These are phyloP conservation scores for Epinotia bilunana DNA, from an alignment of 2,888 invertebrate species.

Conservation along the genomic window DNA sequence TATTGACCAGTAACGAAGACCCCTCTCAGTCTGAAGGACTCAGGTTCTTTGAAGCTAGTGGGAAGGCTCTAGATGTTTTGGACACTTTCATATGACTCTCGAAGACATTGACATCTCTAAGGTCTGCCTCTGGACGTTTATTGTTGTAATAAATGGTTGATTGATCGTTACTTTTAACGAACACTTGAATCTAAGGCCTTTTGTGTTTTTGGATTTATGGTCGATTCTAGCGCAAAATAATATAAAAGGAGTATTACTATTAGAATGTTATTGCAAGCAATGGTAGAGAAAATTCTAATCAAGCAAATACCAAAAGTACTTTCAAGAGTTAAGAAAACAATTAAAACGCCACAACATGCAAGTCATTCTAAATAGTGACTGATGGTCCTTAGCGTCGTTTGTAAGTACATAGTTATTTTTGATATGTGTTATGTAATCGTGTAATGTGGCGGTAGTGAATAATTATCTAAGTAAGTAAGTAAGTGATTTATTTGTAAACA, in stretches of 20 bases:
- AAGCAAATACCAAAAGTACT: not conserved
- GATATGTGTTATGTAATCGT: no score
- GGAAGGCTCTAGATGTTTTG: conserved; percentile 3
- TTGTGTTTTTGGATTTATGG: conserved; percentile 36
- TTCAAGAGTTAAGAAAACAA: not conserved
- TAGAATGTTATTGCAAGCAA: not conserved
- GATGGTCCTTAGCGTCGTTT: no score
- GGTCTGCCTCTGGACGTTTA: conserved; percentile 40
- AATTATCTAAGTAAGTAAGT: no score
- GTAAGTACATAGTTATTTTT: no score
- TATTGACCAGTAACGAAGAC: conserved; percentile 21
- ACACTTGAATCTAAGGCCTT: conserved; percentile 26
- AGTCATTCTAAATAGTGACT: not conserved
- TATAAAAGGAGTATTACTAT: not conserved
- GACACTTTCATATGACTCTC: conserved; percentile 38
- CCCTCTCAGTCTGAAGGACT: not conserved
- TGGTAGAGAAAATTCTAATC: not conserved
- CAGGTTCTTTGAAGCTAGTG: not conserved
- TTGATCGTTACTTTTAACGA: conserved; percentile 37
- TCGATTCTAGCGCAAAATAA: conserved; percentile 2
- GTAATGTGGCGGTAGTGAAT: no score
- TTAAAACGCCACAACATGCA: not conserved
- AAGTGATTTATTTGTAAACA: no score
- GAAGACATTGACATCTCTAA: conserved; percentile 41
- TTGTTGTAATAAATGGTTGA: conserved; percentile 41